phyloP scores from a whole-genome alignment of 2,797 vertebrate genomes.

The Sebastes hubbsi region DNA sequence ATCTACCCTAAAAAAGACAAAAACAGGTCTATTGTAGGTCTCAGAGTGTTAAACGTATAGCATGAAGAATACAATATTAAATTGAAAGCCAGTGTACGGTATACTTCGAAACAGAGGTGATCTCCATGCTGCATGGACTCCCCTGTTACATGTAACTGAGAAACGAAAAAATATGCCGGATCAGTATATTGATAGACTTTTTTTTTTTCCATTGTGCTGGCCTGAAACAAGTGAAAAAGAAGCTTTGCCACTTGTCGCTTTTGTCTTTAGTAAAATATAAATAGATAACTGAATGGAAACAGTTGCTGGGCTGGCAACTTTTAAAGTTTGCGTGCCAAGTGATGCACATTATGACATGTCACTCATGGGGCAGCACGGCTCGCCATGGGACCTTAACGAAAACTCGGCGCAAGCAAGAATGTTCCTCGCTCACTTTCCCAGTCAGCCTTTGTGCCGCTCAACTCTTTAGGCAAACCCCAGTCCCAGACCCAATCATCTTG shows the following conservation, averaged over 20 bases:
- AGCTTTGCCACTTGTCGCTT: not conserved
- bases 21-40: too few species aligned
- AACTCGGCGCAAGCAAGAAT: not conserved
- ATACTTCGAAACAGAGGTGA: not conserved
- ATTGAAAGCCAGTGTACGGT: not conserved
- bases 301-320: not conserved
- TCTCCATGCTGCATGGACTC: not conserved
- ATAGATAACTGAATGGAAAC: not conserved
- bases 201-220: not conserved
- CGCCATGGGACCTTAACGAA: not conserved
- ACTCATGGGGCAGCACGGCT: not conserved
- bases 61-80: not conserved
- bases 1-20: too few species aligned
- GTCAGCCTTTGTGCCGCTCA: not conserved
- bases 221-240: not conserved
- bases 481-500: not conserved
- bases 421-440: not conserved
- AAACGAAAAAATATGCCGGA: too few species aligned
- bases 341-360: not conserved
- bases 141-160: not conserved
- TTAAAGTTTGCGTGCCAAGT: not conserved
- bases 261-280: not conserved
- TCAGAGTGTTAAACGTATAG: not conserved
- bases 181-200: too few species aligned
- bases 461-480: not conserved